Conservation (phyloP, 2,113 vertebrate genomes). For the Raja brachyura region DNA sequence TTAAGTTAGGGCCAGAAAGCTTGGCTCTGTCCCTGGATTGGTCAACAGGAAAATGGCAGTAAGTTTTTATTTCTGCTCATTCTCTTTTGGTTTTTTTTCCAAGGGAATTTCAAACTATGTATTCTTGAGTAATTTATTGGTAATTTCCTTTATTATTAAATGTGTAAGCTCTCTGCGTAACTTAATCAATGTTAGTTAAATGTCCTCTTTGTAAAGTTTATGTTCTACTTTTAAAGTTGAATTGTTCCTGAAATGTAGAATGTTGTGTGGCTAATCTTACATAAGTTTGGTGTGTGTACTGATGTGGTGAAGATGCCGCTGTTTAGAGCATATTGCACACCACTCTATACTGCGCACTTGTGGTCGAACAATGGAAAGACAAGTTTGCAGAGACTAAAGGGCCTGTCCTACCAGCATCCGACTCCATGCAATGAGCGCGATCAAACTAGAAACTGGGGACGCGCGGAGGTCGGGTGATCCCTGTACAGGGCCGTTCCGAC, state of each 20-base stretch:
- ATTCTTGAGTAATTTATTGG: neutral
- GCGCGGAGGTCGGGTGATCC: too few relatives aligned
- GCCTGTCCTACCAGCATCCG: too few relatives aligned
- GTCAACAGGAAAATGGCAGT: conserved; percentile 81
- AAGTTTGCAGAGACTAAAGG: too few relatives aligned
- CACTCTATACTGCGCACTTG: too few relatives aligned
- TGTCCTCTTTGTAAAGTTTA: neutral
- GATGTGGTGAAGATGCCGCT: too few relatives aligned
- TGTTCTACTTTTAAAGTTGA: neutral
- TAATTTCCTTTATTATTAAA: neutral
- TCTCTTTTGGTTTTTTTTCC: neutral
- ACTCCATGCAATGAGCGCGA: too few relatives aligned
- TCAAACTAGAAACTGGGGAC: too few relatives aligned
- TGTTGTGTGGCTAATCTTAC: neutral
- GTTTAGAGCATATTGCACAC: too few relatives aligned
- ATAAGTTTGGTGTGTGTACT: too few relatives aligned
- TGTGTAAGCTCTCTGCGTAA: neutral
- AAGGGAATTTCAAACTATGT: neutral
- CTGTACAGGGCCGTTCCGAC: too few relatives aligned
- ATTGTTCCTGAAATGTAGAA: neutral
- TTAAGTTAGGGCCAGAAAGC: conserved; percentile 58
- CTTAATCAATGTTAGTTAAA: neutral
- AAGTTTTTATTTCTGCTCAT: conserved; percentile 39
- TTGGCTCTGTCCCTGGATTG: conserved; percentile 87
- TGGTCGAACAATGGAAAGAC: too few relatives aligned